A percentile compares a stretch with the other conserved stretches of the same genome.
phyloP scores from a whole-genome alignment of 2,797 vertebrate species.

The Pantherophis vulpinus region DNA sequence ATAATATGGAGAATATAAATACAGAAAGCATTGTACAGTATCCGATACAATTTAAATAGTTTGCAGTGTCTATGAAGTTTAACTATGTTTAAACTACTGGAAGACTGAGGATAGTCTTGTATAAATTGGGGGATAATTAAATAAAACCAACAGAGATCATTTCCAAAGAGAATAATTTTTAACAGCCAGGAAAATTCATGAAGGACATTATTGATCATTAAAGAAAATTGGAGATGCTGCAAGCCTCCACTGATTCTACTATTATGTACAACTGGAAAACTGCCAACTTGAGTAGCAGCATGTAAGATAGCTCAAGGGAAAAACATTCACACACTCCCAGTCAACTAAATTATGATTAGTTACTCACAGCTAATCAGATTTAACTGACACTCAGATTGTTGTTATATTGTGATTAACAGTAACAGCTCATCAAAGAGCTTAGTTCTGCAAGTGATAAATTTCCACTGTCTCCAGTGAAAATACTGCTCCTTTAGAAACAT shows the following conservation, averaged over 20 bases:
- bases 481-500: background rate
- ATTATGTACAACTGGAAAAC: conserved; percentile 8
- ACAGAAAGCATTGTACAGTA: background rate
- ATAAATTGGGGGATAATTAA: background rate
- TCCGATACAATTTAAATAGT: background rate
- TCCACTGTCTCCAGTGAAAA: background rate
- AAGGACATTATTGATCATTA: conserved; percentile 2
- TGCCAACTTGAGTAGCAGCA: background rate
- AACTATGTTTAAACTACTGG: background rate
- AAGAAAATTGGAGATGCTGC: conserved; percentile 17
- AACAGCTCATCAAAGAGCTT: background rate
- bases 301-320: background rate
- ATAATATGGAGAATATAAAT: conserved; percentile 5
- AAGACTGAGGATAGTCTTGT: background rate
- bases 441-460: conserved; percentile 2
- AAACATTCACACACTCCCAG: background rate
- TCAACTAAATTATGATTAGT: conserved; percentile 22
- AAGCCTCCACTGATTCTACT: background rate
- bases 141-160: conserved; percentile 6
- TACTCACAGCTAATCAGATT: conserved; percentile 20
- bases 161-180: background rate
- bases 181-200: conserved; percentile 17
- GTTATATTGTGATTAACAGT: background rate
- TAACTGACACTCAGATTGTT: conserved; percentile 25
- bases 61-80: background rate